phyloP scores from a whole-genome alignment of 2,797 vertebrate genomes.

The Onychomys arenicola region DNA sequence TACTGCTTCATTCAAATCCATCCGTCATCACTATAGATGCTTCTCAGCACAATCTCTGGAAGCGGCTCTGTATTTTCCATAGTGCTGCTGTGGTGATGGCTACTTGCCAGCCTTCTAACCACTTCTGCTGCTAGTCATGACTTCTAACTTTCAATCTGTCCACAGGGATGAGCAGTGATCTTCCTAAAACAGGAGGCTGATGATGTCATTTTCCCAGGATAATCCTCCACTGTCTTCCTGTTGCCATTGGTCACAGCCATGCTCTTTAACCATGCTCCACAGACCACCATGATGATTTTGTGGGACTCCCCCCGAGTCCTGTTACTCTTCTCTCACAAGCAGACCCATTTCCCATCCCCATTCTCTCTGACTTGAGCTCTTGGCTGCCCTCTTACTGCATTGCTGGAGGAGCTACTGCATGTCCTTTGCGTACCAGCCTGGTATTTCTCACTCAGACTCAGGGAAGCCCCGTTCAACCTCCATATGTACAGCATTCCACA shows the following conservation, averaged over 20 bases:
- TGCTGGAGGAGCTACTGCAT: background rate
- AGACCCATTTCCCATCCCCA: background rate
- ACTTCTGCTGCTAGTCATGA: background rate
- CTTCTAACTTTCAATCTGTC: background rate
- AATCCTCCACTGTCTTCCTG: background rate
- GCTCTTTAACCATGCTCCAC: background rate
- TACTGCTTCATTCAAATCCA: background rate
- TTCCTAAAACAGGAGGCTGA: conserved; percentile 1
- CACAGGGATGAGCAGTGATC: background rate
- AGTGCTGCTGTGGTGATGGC: background rate
- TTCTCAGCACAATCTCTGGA: background rate
- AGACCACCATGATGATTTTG: background rate
- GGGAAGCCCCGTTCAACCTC: background rate
- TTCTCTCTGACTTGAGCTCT: background rate
- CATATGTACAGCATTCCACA: background rate
- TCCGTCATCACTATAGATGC: background rate
- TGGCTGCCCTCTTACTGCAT: background rate
- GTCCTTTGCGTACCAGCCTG: background rate
- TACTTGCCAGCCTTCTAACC: background rate
- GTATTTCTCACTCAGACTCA: background rate
- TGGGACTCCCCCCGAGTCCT: background rate
- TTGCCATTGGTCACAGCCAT: background rate
- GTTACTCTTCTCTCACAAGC: background rate
- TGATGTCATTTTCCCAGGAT: background rate
- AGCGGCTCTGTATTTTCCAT: background rate